A percentile compares a stretch with the other conserved stretches of the same genome.
These are phyloP conservation scores for Phrynosoma platyrhinos DNA, from an alignment of 2,113 vertebrate species.

Conservation along the genomic window DNA sequence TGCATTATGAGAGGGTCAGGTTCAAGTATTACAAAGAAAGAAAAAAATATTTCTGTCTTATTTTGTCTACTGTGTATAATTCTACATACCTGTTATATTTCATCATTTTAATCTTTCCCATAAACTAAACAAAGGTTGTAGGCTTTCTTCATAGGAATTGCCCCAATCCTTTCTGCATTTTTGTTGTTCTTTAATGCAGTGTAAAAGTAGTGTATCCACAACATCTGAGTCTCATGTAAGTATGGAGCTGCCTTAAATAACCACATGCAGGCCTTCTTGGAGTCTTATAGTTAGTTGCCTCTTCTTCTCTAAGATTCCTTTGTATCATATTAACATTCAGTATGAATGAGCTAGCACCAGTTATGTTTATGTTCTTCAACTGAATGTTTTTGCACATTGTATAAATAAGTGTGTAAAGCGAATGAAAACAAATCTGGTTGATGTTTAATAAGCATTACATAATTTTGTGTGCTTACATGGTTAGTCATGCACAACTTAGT, in stretches of 20 bases:
- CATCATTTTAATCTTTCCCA: no score
- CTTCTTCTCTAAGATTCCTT: neutral
- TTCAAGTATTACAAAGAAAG: no score
- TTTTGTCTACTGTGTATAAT: no score
- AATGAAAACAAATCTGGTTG: conserved; percentile 55
- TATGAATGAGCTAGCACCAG: neutral
- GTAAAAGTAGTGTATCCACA: neutral
- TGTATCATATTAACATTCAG: neutral
- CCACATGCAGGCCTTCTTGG: neutral
- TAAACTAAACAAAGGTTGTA: no score
- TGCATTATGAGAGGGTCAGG: no score
- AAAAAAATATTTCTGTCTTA: no score
- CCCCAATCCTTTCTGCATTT: no score
- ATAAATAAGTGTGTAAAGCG: conserved; percentile 55
- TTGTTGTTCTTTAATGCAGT: no score
- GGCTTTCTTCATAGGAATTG: no score
- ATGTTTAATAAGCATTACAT: conserved; percentile 53
- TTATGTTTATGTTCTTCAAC: conserved; percentile 11
- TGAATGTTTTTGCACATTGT: conserved; percentile 51
- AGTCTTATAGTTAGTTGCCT: neutral
- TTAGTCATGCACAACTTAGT: conserved; percentile 52
- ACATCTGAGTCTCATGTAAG: neutral
- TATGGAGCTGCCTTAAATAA: neutral
- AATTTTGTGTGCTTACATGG: conserved; percentile 54
- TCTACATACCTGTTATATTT: no score